Conservation (phyloP, 2,888 invertebrate species). For the Notodonta dromedarius region DNA sequence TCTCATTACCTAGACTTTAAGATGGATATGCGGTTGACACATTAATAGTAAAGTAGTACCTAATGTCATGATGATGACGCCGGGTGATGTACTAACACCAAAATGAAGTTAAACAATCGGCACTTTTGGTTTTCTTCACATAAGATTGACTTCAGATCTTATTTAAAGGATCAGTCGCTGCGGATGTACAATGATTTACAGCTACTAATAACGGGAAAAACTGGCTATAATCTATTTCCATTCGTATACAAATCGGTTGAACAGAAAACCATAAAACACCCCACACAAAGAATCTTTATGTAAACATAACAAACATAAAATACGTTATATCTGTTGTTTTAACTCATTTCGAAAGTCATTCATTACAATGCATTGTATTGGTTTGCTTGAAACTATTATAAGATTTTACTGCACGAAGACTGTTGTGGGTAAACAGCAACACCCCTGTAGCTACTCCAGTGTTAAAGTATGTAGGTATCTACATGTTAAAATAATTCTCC, state of each 20-base stretch:
- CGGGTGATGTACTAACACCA: neutral
- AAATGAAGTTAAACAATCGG: constrained; percentile 16
- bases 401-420: constrained; percentile 46
- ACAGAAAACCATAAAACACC: constrained; percentile 83
- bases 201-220: constrained; percentile 82
- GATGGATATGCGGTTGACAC: no score
- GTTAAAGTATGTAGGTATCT: neutral
- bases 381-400: constrained; percentile 61
- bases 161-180: constrained; percentile 70
- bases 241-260: constrained; percentile 82
- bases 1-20: no score
- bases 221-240: constrained; percentile 83
- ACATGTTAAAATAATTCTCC: no score
- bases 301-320: constrained; percentile 82
- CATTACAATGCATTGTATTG: constrained; percentile 66
- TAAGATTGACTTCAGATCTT: constrained; percentile 70
- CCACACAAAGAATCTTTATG: constrained; percentile 83
- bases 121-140: constrained; percentile 45
- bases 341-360: constrained; percentile 81
- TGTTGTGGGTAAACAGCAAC: constrained; percentile 29
- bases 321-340: constrained; percentile 81
- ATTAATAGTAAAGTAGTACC: no score
- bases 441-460: constrained; percentile 9
- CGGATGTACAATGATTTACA: constrained; percentile 81
- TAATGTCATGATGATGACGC: no score